A percentile compares a stretch with the other conserved stretches of the same genome.
phyloP scores from a whole-genome alignment of 2,113 vertebrate species.

The Seriola aureovittata region DNA sequence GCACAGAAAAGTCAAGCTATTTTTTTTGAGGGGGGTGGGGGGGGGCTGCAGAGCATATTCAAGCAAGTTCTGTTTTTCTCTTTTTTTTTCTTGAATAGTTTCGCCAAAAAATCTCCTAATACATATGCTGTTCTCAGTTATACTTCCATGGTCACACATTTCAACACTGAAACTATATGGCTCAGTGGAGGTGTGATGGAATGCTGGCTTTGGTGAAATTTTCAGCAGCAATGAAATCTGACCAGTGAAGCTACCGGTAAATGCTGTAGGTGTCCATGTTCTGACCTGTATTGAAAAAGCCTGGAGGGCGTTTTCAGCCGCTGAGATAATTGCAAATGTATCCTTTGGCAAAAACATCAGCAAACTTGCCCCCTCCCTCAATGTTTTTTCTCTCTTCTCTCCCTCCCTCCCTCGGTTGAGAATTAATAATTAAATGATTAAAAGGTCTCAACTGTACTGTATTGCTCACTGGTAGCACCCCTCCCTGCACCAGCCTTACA shows the following conservation, averaged over 20 bases:
- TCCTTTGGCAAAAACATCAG: constrained; percentile 69
- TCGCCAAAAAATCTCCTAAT: constrained; percentile 42
- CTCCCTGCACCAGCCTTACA: constrained; percentile 65
- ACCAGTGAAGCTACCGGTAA: constrained; percentile 63
- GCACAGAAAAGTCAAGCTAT: constrained; percentile 77
- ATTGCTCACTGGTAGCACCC: constrained; percentile 66
- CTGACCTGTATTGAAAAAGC: constrained; percentile 59
- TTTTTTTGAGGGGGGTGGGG: constrained; percentile 16
- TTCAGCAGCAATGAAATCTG: constrained; percentile 60
- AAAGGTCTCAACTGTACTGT: constrained; percentile 74
- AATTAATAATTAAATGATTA: constrained; percentile 80
- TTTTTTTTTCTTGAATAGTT: constrained; percentile 58
- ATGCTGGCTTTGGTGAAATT: constrained; percentile 58
- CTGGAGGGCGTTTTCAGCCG: constrained; percentile 58
- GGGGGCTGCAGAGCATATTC: constrained; percentile 69
- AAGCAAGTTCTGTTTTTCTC: constrained; percentile 76
- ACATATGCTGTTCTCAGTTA: constrained; percentile 35
- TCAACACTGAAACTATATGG: constrained; percentile 10
- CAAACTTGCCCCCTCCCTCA: constrained; percentile 52
- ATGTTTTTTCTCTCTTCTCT: constrained; percentile 25
- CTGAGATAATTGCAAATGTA: constrained; percentile 77
- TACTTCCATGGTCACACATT: constrained; percentile 23
- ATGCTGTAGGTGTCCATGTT: constrained; percentile 63
- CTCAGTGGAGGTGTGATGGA: constrained; percentile 60
- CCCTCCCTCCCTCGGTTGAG: constrained; percentile 28